A percentile compares a stretch with the other conserved stretches of the same genome.
Evolutionary conservation across 1,140 invertebrate species (phyloP).

Genomic region (Bombus affinis): DNA sequence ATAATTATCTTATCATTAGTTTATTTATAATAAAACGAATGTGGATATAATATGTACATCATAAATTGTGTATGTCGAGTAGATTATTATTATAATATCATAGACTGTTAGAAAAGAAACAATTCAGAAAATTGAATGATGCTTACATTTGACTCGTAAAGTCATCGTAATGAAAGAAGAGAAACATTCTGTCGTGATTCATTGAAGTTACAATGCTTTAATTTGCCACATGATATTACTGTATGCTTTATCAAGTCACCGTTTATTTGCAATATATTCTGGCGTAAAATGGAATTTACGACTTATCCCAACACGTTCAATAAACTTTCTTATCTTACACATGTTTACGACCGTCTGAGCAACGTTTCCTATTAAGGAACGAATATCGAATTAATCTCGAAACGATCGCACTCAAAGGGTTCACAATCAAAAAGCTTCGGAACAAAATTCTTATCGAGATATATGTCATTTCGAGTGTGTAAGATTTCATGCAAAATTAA

Average conservation of each 20-base stretch:
- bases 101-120: background rate
- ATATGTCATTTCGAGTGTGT: background rate
- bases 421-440: background rate
- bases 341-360: constrained; percentile 30
- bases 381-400: constrained; percentile 20
- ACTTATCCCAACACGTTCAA: constrained; percentile 39
- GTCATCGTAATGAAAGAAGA: background rate
- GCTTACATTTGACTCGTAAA: background rate
- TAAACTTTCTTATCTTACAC: constrained; percentile 48
- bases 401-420: background rate
- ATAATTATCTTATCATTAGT: background rate
- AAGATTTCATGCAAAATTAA: background rate
- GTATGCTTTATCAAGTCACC: constrained; percentile 15
- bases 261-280: constrained; percentile 38
- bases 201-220: background rate
- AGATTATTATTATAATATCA: background rate
- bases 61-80: background rate
- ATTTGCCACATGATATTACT: constrained; percentile 13
- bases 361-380: constrained; percentile 15
- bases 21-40: background rate
- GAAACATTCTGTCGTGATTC: background rate
- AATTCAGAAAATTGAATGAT: background rate
- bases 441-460: background rate
- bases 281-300: constrained; percentile 30
- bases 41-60: too few relatives aligned